Conservation (phyloP, 2,113 vertebrate species). For the Burhinus bistriatus region DNA sequence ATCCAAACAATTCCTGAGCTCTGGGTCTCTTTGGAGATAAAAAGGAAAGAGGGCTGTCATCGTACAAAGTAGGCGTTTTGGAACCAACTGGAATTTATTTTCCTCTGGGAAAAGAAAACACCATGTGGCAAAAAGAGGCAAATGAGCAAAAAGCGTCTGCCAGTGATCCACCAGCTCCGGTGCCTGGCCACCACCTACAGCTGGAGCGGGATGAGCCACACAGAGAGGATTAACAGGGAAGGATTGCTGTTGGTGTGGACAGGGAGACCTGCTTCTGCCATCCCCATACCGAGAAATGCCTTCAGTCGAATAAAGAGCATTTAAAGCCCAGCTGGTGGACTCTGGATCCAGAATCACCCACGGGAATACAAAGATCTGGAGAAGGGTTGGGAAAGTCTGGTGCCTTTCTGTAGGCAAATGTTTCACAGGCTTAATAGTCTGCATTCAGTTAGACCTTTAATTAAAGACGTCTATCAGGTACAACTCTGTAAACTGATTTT, state of each 20-base stretch:
- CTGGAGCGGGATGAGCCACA: not conserved
- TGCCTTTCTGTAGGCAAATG: not conserved
- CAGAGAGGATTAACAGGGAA: not conserved
- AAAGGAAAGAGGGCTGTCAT: slow-evolving; percentile 2
- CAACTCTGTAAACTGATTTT: not conserved
- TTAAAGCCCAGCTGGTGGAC: not conserved
- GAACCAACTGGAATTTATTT: not conserved
- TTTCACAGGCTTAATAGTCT: not conserved
- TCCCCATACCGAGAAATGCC: not conserved
- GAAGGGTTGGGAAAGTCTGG: not conserved
- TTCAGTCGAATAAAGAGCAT: fast-evolving
- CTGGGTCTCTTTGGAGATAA: slow-evolving; percentile 8
- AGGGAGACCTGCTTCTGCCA: not conserved
- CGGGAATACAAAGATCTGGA: not conserved
- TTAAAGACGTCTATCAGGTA: not conserved
- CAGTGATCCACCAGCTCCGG: not conserved
- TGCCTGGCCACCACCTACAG: not conserved
- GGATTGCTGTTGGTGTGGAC: fast-evolving
- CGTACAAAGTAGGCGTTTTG: not conserved
- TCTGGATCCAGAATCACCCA: not conserved
- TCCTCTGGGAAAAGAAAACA: not conserved
- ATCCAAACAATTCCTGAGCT: slow-evolving; percentile 8
- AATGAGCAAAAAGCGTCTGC: not conserved
- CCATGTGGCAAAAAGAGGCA: not conserved
- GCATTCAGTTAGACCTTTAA: not conserved